A percentile compares a stretch with the other conserved stretches of the same genome.
phyloP scores from a whole-genome alignment of 2,113 vertebrate genomes.

The Ornithorhynchus anatinus region DNA sequence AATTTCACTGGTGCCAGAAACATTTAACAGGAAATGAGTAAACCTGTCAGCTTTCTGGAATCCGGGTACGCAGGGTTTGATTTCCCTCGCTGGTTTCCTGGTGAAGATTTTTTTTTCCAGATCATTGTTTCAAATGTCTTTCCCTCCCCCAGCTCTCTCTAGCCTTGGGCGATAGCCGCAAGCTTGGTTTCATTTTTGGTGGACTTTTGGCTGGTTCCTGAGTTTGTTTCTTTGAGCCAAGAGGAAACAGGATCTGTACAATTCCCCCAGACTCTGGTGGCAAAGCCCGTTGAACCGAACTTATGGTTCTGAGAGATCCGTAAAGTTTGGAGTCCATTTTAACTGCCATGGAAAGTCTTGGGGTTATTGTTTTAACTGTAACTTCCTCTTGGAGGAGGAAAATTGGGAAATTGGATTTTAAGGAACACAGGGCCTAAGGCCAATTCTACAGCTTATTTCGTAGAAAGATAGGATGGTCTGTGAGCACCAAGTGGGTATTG shows the following conservation, averaged over 20 bases:
- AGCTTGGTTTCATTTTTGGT: neutral
- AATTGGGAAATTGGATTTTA: constrained; percentile 9
- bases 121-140: constrained; percentile 36
- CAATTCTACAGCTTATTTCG: no score
- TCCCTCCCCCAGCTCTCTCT: neutral
- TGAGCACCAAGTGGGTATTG: no score
- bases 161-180: neutral
- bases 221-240: neutral
- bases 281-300: neutral
- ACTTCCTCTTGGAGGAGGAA: constrained; percentile 22
- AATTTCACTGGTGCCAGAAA: neutral
- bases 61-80: constrained; percentile 22
- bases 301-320: neutral
- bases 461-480: no score
- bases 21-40: constrained; percentile 9
- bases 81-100: constrained; percentile 44
- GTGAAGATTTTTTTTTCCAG: neutral
- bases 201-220: neutral
- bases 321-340: constrained; percentile 1
- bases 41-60: constrained; percentile 21
- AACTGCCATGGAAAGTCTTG: neutral
- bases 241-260: neutral
- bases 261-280: constrained; percentile 3
- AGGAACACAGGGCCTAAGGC: no score
- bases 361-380: no score